Evolutionary conservation across 2,888 invertebrate species (phyloP).

Genomic region (Eudasyphora cyanicolor): DNA sequence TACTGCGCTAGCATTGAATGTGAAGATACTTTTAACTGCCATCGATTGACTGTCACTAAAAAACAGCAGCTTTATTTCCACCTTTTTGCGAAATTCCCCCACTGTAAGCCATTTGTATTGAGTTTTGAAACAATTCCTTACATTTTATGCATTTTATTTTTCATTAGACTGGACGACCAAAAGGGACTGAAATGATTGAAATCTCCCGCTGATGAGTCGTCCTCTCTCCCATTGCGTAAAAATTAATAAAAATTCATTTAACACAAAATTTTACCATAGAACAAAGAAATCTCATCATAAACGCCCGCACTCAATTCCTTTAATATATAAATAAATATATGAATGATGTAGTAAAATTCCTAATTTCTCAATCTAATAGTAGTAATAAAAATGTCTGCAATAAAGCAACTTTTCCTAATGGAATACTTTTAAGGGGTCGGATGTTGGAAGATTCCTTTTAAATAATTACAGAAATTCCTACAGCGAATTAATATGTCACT

Average conservation of each 20-base stretch:
- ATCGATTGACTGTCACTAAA: no score
- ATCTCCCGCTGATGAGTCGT: neutral
- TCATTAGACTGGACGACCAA: no score
- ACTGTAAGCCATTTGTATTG: no score
- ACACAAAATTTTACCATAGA: neutral
- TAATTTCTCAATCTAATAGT: neutral
- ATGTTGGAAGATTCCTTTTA: neutral
- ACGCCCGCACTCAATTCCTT: neutral
- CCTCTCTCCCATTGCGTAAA: neutral
- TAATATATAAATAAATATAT: neutral
- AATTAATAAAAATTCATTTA: conserved; percentile 37
- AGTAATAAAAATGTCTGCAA: neutral
- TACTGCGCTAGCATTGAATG: no score
- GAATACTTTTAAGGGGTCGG: neutral
- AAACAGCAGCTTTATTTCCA: no score
- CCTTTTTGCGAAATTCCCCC: no score
- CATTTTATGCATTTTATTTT: conserved; percentile 6
- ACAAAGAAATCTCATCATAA: neutral
- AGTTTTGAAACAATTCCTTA: conserved; percentile 29
- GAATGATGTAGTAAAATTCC: neutral
- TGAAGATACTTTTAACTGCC: no score
- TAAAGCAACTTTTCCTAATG: neutral
- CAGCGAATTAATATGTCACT: neutral
- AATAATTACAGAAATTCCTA: neutral
- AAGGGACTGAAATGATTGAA: no score